A percentile compares a stretch with the other conserved stretches of the same genome.
Evolutionary conservation across 2,797 vertebrate species (phyloP).

Genomic region (Tamandua tetradactyla): DNA sequence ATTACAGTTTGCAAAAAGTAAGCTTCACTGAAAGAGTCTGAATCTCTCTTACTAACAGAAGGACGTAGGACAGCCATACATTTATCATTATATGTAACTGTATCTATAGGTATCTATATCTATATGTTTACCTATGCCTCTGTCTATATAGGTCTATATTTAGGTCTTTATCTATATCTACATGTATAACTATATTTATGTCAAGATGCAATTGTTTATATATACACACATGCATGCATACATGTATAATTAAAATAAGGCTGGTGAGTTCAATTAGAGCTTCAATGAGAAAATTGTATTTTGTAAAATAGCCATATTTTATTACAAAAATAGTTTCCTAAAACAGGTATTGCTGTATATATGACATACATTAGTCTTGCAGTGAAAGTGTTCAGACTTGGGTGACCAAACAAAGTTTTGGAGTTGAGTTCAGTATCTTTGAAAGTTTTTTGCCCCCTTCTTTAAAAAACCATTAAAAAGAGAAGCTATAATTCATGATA

Average conservation of each 20-base stretch:
- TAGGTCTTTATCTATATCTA: neutral
- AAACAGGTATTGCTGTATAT: neutral
- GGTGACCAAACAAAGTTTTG: neutral
- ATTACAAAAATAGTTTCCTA: neutral
- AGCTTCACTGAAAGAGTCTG: neutral
- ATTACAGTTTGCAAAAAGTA: neutral
- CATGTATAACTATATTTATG: neutral
- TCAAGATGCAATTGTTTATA: neutral
- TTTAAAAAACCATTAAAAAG: neutral
- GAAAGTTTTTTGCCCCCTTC: neutral
- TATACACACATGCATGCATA: neutral
- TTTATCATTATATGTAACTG: neutral
- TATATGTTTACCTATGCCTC: neutral
- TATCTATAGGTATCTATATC: neutral
- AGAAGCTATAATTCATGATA: neutral
- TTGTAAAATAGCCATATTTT: neutral
- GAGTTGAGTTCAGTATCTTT: neutral
- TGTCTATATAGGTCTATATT: neutral
- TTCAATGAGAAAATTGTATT: slow-evolving; percentile 18
- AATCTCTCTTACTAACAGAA: neutral
- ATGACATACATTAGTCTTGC: neutral
- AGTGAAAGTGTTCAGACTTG: neutral
- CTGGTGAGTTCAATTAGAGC: neutral
- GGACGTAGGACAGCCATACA: neutral
- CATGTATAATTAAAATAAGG: neutral